A percentile compares a stretch with the other conserved stretches of the same genome.
Evolutionary conservation across 2,888 invertebrate genomes (phyloP).

Genomic region (Parnassius apollo): DNA sequence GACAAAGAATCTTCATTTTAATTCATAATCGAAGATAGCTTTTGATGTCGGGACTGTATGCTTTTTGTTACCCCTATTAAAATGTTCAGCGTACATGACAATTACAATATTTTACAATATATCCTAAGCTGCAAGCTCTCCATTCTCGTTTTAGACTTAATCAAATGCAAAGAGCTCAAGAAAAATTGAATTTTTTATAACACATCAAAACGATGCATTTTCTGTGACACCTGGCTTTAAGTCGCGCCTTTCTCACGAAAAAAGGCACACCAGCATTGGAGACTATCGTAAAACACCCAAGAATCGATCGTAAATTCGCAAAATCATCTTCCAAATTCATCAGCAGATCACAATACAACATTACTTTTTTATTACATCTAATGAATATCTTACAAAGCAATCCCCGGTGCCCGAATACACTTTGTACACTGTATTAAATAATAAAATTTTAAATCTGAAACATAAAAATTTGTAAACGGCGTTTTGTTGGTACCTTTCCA

Average conservation of each 20-base stretch:
- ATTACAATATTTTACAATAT: no score
- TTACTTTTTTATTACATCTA: slow-evolving; percentile 75
- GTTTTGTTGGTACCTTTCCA: slow-evolving; percentile 44
- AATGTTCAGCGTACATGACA: no score
- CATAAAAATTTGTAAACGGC: slow-evolving; percentile 75
- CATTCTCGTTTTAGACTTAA: not conserved
- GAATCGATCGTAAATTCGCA: slow-evolving; percentile 73
- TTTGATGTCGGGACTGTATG: no score
- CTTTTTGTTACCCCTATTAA: no score
- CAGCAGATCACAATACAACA: slow-evolving; percentile 69
- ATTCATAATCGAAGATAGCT: no score
- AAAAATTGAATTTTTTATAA: not conserved
- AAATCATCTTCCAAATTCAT: slow-evolving; percentile 73
- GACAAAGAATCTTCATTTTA: no score
- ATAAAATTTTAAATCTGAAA: slow-evolving; percentile 64
- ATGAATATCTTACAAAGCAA: slow-evolving; percentile 59
- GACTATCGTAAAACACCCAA: slow-evolving; percentile 57
- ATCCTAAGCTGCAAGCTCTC: no score
- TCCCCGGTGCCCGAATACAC: slow-evolving; percentile 30
- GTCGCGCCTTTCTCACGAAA: slow-evolving; percentile 59
- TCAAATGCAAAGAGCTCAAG: not conserved
- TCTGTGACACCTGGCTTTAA: slow-evolving; percentile 18
- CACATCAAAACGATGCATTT: not conserved
- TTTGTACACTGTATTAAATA: slow-evolving; percentile 65
- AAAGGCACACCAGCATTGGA: slow-evolving; percentile 47